A percentile compares a stretch with the other conserved stretches of the same genome.
phyloP scores from a whole-genome alignment of 2,113 vertebrate species.

The Bos taurus region DNA sequence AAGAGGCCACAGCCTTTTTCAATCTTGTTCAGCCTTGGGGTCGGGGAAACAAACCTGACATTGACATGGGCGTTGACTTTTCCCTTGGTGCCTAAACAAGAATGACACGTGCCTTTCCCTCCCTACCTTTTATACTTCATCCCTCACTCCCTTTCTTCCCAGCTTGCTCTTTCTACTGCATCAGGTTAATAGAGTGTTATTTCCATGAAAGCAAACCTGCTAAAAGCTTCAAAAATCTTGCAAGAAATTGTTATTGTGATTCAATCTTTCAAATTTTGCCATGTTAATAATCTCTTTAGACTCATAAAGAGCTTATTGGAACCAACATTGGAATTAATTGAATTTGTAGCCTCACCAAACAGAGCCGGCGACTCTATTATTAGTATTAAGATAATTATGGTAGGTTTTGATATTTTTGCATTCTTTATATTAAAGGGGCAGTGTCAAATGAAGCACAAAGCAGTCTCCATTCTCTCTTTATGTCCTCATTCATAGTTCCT shows the following conservation, averaged over 20 bases:
- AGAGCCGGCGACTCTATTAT: constrained; percentile 24
- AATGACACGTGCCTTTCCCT: accelerated
- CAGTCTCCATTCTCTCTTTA: background rate
- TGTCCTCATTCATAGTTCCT: background rate
- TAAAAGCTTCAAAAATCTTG: constrained; percentile 46
- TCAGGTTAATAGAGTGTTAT: constrained; percentile 13
- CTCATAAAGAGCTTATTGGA: constrained; percentile 50
- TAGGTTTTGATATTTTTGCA: constrained; percentile 37
- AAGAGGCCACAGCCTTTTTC: background rate
- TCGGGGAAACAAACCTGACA: background rate
- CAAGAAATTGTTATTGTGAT: constrained; percentile 49
- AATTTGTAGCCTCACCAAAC: constrained; percentile 56
- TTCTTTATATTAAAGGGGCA: constrained; percentile 41
- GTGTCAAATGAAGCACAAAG: background rate
- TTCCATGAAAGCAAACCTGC: constrained; percentile 15
- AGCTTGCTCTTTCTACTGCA: background rate
- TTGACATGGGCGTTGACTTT: background rate
- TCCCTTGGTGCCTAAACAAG: background rate
- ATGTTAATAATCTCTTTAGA: constrained; percentile 52
- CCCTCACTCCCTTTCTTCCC: background rate
- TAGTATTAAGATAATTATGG: constrained; percentile 34
- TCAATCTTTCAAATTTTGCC: constrained; percentile 47
- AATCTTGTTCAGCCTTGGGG: background rate
- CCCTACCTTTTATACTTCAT: background rate
- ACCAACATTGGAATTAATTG: constrained; percentile 55